phyloP scores from a whole-genome alignment of 2,113 vertebrate genomes.

The Kryptolebias marmoratus region DNA sequence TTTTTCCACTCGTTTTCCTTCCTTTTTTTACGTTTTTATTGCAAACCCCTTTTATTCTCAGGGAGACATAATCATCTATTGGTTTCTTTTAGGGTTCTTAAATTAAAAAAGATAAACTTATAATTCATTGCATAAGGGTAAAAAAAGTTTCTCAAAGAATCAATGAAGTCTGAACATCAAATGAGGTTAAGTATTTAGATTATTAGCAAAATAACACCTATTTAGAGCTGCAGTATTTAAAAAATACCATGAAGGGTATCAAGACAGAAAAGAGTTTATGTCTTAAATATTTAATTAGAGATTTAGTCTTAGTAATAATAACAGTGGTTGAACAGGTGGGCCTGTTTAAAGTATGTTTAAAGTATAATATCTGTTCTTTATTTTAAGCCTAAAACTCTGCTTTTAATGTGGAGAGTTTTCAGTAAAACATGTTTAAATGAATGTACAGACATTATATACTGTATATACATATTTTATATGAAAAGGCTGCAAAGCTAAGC shows the following conservation, averaged over 20 bases:
- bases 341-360: background rate
- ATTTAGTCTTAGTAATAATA: background rate
- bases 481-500: slow-evolving; percentile 28
- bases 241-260: background rate
- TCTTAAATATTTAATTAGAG: background rate
- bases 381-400: background rate
- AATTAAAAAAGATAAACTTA: no score
- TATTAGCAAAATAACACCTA: background rate
- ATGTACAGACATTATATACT: slow-evolving; percentile 45
- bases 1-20: background rate
- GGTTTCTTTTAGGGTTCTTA: no score
- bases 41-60: no score
- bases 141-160: background rate
- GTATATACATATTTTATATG: slow-evolving; percentile 40
- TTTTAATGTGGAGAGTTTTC: background rate
- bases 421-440: background rate
- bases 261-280: no score
- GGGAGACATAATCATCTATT: no score
- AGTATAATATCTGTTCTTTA: background rate
- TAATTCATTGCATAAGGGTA: background rate
- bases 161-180: background rate
- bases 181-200: background rate
- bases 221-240: background rate
- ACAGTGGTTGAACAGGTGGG: slow-evolving; percentile 4
- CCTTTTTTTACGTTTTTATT: background rate